These are phyloP conservation scores for Lepidotrigona ventralis DNA, from an alignment of 1,140 invertebrate species.

Conservation along the genomic window DNA sequence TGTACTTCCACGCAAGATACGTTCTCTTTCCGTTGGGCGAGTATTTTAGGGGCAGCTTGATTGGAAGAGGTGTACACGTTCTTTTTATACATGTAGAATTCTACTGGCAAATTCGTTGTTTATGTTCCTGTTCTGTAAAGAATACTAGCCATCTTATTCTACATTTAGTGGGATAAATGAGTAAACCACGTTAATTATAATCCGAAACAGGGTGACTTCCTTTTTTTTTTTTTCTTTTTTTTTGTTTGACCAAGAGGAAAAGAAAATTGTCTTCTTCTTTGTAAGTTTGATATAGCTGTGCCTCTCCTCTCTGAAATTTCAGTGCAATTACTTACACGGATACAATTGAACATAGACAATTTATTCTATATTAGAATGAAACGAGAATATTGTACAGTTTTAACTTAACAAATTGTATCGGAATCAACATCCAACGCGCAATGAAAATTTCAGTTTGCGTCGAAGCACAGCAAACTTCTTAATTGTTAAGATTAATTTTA, in stretches of 20 bases:
- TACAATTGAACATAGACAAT: slow-evolving; percentile 65
- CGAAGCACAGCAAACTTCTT: slow-evolving; percentile 40
- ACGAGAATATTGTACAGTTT: slow-evolving; percentile 64
- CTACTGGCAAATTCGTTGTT: slow-evolving; percentile 62
- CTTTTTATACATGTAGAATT: slow-evolving; percentile 56
- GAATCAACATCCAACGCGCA: slow-evolving; percentile 10
- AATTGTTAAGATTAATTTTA: slow-evolving; percentile 59
- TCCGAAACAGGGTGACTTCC: slow-evolving; percentile 74
- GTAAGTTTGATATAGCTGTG: slow-evolving; percentile 52
- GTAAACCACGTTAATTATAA: slow-evolving; percentile 60
- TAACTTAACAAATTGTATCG: slow-evolving; percentile 64
- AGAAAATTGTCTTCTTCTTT: slow-evolving; percentile 45
- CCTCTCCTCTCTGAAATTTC: slow-evolving; percentile 59
- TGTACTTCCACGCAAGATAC: slow-evolving; percentile 62
- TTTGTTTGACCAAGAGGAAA: slow-evolving; percentile 57
- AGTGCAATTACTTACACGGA: slow-evolving; percentile 40
- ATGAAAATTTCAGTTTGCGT: slow-evolving; percentile 54
- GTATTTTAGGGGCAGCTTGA: slow-evolving; percentile 62
- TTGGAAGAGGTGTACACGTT: slow-evolving; percentile 67
- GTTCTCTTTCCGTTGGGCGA: slow-evolving; percentile 52
- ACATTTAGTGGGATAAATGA: slow-evolving; percentile 55
- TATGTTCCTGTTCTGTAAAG: slow-evolving; percentile 75
- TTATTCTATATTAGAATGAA: slow-evolving; percentile 73
- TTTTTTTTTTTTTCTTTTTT: slow-evolving; percentile 28
- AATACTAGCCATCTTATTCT: slow-evolving; percentile 63